Percentiles rank a stretch among this genome's conserved stretches.
Evolutionary conservation across 2,888 invertebrate genomes (phyloP).

Genomic region (Pachliopta kotzebuea): DNA sequence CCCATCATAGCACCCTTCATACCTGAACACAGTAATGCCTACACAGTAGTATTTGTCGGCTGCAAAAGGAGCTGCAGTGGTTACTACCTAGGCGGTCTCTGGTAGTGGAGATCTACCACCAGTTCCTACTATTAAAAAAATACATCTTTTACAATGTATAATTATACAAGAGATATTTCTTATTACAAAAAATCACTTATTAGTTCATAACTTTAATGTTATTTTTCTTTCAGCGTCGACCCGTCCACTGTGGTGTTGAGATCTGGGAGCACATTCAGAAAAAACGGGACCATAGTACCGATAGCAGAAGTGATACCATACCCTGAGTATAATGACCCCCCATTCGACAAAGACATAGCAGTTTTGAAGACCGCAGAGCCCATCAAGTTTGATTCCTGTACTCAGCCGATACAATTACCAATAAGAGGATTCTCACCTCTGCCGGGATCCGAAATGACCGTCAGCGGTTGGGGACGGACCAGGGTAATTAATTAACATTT

Average conservation of each 20-base stretch:
- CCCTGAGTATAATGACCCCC: conserved; percentile 30
- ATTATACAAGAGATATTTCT: too few species aligned
- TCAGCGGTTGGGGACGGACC: conserved; percentile 34
- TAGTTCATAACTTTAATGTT: background rate
- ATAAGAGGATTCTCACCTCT: conserved; percentile 15
- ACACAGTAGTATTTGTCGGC: too few species aligned
- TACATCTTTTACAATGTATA: too few species aligned
- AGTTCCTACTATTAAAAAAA: too few species aligned
- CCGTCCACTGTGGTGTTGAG: conserved; percentile 35
- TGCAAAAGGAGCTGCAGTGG: too few species aligned
- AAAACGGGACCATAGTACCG: conserved; percentile 37
- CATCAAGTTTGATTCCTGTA: conserved; percentile 28
- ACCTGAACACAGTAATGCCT: too few species aligned
- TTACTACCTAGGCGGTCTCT: too few species aligned
- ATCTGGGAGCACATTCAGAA: conserved; percentile 41
- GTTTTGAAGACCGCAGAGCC: conserved; percentile 30
- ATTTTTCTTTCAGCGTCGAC: conserved; percentile 28
- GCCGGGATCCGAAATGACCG: conserved; percentile 24
- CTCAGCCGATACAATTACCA: conserved; percentile 28
- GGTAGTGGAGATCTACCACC: too few species aligned
- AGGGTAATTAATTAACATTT: conserved; percentile 25
- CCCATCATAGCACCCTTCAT: too few species aligned
- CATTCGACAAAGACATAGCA: conserved; percentile 33
- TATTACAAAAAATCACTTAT: too few species aligned
- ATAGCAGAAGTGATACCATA: conserved; percentile 30